Evolutionary conservation across 2,888 invertebrate genomes (phyloP).

Genomic region (Ectropis crepuscularia): DNA sequence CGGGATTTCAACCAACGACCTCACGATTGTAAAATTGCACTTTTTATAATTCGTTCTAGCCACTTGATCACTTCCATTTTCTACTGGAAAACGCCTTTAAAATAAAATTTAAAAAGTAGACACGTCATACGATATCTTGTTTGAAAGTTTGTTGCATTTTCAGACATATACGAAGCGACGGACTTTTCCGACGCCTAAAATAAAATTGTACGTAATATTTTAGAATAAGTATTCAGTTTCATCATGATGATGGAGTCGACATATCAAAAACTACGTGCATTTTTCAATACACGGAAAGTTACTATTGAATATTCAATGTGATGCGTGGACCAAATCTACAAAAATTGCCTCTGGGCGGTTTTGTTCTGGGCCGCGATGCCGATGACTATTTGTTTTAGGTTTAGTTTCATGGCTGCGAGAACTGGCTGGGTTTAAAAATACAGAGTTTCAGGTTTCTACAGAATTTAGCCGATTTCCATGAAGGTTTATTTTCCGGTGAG

Average conservation of each 20-base stretch:
- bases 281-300: slow-evolving; percentile 49
- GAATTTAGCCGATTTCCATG: slow-evolving; percentile 11
- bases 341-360: slow-evolving; percentile 46
- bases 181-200: too few species aligned
- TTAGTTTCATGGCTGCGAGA: slow-evolving; percentile 37
- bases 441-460: slow-evolving; percentile 21
- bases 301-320: slow-evolving; percentile 52
- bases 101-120: too few species aligned
- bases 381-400: slow-evolving; percentile 40
- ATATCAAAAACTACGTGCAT: slow-evolving; percentile 48
- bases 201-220: too few species aligned
- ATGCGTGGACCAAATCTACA: slow-evolving; percentile 47
- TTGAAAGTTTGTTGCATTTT: too few species aligned
- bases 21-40: too few species aligned
- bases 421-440: slow-evolving; percentile 34
- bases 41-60: too few species aligned
- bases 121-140: too few species aligned
- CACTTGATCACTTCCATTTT: too few species aligned
- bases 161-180: too few species aligned
- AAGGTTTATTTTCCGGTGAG: slow-evolving; percentile 5
- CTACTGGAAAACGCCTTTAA: too few species aligned
- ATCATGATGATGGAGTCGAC: slow-evolving; percentile 45
- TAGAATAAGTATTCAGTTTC: slow-evolving; percentile 8
- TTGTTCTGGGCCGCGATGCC: slow-evolving; percentile 31
- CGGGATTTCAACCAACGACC: too few species aligned